These are phyloP conservation scores for Macrosteles quadrilineatus DNA, from an alignment of 1,140 invertebrate genomes.

Conservation along the genomic window DNA sequence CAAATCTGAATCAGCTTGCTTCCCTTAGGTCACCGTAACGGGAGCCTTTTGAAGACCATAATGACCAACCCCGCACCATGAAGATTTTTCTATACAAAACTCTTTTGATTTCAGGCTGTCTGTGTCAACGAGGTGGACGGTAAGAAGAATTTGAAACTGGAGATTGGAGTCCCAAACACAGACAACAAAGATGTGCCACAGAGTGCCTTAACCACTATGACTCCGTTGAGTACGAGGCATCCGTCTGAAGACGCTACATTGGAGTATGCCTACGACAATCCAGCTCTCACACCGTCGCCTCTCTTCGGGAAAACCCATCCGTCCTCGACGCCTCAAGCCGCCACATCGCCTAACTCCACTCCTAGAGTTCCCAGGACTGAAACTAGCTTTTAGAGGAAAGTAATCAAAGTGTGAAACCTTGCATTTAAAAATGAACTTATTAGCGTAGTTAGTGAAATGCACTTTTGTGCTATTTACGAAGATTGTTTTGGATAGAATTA, in stretches of 20 bases:
- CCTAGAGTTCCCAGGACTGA: background rate
- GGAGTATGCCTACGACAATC: slow-evolving; percentile 70
- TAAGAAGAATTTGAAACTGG: slow-evolving; percentile 36
- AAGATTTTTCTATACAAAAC: no score
- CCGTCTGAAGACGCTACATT: slow-evolving; percentile 67
- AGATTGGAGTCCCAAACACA: slow-evolving; percentile 24
- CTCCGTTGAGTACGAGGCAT: slow-evolving; percentile 33
- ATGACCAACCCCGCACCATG: no score
- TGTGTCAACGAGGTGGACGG: slow-evolving; percentile 28
- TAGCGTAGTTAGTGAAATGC: no score
- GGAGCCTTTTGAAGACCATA: no score
- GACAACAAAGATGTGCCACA: slow-evolving; percentile 27
- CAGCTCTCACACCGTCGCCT: slow-evolving; percentile 61
- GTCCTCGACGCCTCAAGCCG: no score
- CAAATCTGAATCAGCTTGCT: no score
- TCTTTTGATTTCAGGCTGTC: slow-evolving; percentile 38
- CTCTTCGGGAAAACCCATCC: slow-evolving; percentile 1
- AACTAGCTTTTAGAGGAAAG: slow-evolving; percentile 23
- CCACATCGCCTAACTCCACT: background rate
- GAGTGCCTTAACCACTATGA: slow-evolving; percentile 31
- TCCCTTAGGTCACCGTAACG: no score
- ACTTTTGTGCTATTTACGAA: no score
- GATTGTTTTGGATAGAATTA: no score
- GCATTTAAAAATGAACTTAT: no score
- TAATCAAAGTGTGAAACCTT: no score